A percentile compares a stretch with the other conserved stretches of the same genome.
Evolutionary conservation across 2,113 vertebrate species (phyloP).

Genomic region (Laterallus jamaicensis): DNA sequence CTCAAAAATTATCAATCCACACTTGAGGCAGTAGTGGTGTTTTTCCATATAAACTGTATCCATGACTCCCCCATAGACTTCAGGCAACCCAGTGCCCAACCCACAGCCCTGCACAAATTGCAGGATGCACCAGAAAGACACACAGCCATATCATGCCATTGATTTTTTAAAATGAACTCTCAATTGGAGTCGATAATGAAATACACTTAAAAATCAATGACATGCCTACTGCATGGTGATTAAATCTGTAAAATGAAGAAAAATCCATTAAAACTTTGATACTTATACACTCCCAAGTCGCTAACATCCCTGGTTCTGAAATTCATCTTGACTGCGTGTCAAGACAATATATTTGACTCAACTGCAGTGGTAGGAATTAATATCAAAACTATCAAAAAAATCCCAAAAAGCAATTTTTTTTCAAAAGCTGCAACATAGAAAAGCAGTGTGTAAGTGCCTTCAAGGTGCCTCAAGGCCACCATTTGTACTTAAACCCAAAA

Average conservation of each 20-base stretch:
- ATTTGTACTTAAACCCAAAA: background rate
- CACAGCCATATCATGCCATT: background rate
- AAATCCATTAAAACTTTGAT: slow-evolving; percentile 46
- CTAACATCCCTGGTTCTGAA: slow-evolving; percentile 12
- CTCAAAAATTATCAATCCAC: background rate
- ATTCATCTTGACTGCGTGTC: background rate
- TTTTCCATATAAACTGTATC: background rate
- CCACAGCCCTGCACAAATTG: background rate
- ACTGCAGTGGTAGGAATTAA: background rate
- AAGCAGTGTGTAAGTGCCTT: background rate
- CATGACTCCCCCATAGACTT: background rate
- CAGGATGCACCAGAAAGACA: background rate
- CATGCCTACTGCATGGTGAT: background rate
- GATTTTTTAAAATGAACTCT: slow-evolving; percentile 26
- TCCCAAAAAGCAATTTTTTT: background rate
- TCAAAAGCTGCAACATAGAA: background rate
- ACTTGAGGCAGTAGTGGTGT: background rate
- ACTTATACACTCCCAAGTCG: background rate
- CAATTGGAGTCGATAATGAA: slow-evolving; percentile 27
- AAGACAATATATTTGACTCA: background rate
- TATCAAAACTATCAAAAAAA: background rate
- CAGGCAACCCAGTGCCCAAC: background rate
- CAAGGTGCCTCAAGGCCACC: background rate
- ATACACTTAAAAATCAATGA: slow-evolving; percentile 45
- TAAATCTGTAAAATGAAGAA: slow-evolving; percentile 46